A percentile compares a stretch with the other conserved stretches of the same genome.
Conservation (phyloP, 2,888 invertebrate species). For the Nebria salina region DNA sequence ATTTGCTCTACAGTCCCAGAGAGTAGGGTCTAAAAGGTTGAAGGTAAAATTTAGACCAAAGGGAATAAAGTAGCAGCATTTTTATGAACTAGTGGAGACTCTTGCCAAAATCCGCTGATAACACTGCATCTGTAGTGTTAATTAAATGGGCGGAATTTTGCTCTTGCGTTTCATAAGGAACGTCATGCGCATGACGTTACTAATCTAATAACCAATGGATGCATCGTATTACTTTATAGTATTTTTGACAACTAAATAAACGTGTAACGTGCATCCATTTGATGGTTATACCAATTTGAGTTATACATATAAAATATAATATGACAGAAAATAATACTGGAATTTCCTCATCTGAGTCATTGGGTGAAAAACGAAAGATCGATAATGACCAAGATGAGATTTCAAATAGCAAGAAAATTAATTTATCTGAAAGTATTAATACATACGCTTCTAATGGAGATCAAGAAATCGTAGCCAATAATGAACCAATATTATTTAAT, state of each 20-base stretch:
- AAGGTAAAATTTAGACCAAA: no score
- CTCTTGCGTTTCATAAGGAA: no score
- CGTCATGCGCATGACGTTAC: neutral
- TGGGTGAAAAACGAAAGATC: slow-evolving; percentile 21
- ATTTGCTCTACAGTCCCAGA: no score
- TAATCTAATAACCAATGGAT: neutral
- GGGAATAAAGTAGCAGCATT: no score
- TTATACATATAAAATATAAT: neutral
- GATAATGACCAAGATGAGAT: slow-evolving; percentile 10
- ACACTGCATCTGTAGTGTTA: no score
- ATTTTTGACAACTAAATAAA: slow-evolving; percentile 6
- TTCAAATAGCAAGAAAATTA: slow-evolving; percentile 1
- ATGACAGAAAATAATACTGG: slow-evolving; percentile 4
- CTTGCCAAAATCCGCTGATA: no score
- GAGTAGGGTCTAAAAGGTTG: no score
- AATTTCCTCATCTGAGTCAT: neutral
- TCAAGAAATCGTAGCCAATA: slow-evolving; percentile 14
- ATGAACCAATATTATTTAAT: slow-evolving; percentile 54
- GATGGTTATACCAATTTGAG: no score
- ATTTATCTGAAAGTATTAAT: slow-evolving; percentile 9
- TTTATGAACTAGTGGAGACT: no score
- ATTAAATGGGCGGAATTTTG: no score
- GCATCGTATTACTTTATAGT: neutral
- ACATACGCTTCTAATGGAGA: neutral
- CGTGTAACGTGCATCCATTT: neutral